A percentile compares a stretch with the other conserved stretches of the same genome.
phyloP scores from a whole-genome alignment of 2,888 invertebrate species.

The Augochlorella aurata region DNA sequence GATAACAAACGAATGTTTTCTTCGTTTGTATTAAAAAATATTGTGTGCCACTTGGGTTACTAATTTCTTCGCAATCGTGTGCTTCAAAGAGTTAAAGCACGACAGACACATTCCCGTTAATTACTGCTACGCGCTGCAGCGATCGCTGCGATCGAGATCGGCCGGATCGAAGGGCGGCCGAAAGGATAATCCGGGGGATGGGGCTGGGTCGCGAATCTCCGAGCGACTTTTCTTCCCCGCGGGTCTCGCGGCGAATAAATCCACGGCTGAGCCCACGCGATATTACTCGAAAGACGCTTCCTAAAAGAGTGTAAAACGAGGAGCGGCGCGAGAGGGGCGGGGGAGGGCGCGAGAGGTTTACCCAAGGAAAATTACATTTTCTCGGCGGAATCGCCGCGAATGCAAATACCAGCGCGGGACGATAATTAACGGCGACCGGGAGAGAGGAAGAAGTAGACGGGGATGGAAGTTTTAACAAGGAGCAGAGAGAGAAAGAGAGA shows the following conservation, averaged over 20 bases:
- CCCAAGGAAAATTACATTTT: constrained; percentile 50
- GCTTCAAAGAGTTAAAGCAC: too few species aligned
- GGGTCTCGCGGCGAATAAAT: constrained; percentile 19
- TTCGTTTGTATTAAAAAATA: too few species aligned
- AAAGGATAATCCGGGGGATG: not conserved
- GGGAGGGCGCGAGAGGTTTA: constrained; percentile 13
- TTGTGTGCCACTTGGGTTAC: too few species aligned
- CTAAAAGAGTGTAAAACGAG: not conserved
- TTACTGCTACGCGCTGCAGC: too few species aligned
- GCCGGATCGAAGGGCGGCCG: not conserved
- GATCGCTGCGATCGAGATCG: not conserved
- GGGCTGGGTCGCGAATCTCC: not conserved
- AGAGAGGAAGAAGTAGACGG: constrained; percentile 14
- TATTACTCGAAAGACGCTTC: not conserved
- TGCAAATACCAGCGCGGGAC: constrained; percentile 36
- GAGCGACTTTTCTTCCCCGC: not conserved
- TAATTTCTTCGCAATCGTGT: too few species aligned
- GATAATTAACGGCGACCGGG: constrained; percentile 46
- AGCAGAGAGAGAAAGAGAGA: constrained; percentile 1
- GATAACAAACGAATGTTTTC: too few species aligned
- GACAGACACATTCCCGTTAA: too few species aligned
- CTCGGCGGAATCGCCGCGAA: constrained; percentile 29
- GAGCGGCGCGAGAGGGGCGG: not conserved
- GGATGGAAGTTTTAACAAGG: constrained; percentile 49
- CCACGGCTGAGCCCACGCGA: not conserved